Evolutionary conservation across 2,113 vertebrate species (phyloP), one percentile per base, ranked within the genome.

Genomic region (Rhinolophus sinicus): DNA sequence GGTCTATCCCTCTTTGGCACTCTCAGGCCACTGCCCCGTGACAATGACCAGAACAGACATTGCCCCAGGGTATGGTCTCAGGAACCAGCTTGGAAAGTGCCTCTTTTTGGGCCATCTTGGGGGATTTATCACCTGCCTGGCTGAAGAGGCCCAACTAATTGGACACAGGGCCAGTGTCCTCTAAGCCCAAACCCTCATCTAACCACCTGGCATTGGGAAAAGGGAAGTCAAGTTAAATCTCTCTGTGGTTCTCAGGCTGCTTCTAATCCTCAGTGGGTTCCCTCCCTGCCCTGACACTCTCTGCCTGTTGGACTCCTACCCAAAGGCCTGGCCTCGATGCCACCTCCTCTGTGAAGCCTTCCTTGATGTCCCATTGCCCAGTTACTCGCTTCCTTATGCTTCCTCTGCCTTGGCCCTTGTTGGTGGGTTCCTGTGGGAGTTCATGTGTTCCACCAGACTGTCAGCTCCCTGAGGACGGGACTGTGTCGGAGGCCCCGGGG

Each of bases 291-390:
- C 8, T 13, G 3, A 13, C 3, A 30, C 80, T n/a, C 15, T 28
- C 2, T 52, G 28, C 28, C 38, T 90, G 4, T 33, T 35, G 15
- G 76, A 67, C 44, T 54, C 80, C 75, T 72, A 26, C 58, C 92
- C 88, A 67, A 44, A 92, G 54, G 38, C 76, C 52, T 93, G 93
- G 47, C 47, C 16, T n/a, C 54, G 52, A 77, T 58, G 28, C 52
- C 15, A 8, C 64, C 92, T 86, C 69, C 80, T 69, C 95, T 19
- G 16, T 58, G 81, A 85, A 88, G 90, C 72, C 81, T 88, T 72
- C 80, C 81, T 75, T 30, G 83, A 18, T 78, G 72, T 76, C 50
- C 12, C 8, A 52, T 4, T 24, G 2, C 18, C 30, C 28, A 28
- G 77, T 81, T 88, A 5, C 33, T 75, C 44, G 18, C 75, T 75